Conservation (phyloP, 2,113 vertebrate species). For the Tinamus guttatus region DNA sequence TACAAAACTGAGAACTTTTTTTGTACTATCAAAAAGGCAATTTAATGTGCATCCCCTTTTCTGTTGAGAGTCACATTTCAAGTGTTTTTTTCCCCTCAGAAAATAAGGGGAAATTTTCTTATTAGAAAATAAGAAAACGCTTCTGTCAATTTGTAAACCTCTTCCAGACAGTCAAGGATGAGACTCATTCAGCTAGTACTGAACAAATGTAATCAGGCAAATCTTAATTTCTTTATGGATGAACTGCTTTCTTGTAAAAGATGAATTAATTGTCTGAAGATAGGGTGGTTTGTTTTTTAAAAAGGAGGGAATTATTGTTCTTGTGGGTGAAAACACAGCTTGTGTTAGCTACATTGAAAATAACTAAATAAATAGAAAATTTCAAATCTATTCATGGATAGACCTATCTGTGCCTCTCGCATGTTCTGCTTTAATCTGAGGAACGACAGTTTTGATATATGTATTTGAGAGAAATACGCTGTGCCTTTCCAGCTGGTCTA, state of each 20-base stretch:
- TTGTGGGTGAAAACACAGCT: not conserved
- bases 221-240: not conserved
- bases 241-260: not conserved
- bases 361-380: not conserved
- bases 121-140: not conserved
- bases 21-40: not conserved
- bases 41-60: not conserved
- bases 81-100: not conserved
- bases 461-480: not conserved
- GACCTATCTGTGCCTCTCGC: not conserved
- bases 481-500: not conserved
- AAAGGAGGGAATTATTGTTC: not conserved
- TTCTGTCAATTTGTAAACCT: not conserved
- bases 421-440: not conserved
- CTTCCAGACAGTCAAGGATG: not conserved
- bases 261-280: not conserved
- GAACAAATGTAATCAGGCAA: not conserved
- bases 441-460: not conserved
- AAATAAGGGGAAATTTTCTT: too few relatives aligned
- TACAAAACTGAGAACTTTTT: not conserved
- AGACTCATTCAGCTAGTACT: not conserved
- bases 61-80: not conserved
- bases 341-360: not conserved
- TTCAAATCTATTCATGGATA: not conserved
- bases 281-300: not conserved